Evolutionary conservation across 2,888 invertebrate genomes (phyloP).

Genomic region (Phortica magna): DNA sequence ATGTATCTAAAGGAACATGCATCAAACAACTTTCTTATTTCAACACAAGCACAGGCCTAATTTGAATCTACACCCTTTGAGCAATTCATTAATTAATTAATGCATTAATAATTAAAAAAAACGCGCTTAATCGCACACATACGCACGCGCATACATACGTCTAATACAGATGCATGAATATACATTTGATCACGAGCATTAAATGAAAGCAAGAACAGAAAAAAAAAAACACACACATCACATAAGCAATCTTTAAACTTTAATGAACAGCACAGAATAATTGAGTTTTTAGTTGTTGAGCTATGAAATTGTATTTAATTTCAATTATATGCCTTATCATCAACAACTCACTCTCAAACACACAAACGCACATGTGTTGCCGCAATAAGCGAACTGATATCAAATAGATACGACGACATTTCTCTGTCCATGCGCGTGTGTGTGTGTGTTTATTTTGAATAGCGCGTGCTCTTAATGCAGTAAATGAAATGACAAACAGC

Average conservation of each 20-base stretch:
- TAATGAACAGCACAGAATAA: slow-evolving; percentile 32
- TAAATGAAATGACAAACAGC: no score
- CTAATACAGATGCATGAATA: background rate
- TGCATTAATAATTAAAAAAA: no score
- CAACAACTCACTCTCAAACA: slow-evolving; percentile 11
- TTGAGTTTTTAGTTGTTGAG: slow-evolving; percentile 36
- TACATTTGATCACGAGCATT: background rate
- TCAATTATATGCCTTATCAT: slow-evolving; percentile 27
- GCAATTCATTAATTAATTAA: no score
- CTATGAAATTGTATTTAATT: slow-evolving; percentile 40
- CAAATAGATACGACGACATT: background rate
- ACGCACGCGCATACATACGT: no score
- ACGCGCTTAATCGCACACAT: no score
- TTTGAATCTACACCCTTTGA: no score
- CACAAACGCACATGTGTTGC: background rate
- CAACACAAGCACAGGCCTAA: no score
- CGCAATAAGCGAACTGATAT: background rate
- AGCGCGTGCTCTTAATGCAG: background rate
- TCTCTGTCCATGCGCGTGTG: background rate
- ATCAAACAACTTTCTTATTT: no score
- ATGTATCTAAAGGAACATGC: no score
- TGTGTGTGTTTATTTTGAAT: slow-evolving; percentile 4
- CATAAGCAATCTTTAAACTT: slow-evolving; percentile 12
- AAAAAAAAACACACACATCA: background rate
- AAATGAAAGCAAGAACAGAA: background rate